These are phyloP conservation scores for Notamacropus eugenii DNA, from an alignment of 2,797 vertebrate genomes.

Conservation along the genomic window DNA sequence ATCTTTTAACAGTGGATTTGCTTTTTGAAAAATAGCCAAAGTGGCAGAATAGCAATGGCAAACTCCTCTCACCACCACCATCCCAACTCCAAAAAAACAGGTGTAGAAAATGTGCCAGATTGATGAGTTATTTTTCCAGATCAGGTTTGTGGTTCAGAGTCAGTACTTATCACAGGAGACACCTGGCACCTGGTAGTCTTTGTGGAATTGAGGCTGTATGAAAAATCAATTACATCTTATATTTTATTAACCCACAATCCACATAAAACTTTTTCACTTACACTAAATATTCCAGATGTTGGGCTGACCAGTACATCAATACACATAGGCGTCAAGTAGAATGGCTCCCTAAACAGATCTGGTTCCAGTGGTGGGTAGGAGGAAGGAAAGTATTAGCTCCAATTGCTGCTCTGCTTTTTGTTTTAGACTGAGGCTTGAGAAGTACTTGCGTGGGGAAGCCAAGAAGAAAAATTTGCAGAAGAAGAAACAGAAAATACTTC, in stretches of 20 bases:
- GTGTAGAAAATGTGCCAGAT: background rate
- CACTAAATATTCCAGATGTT: background rate
- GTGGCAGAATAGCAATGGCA: background rate
- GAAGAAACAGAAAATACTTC: slow-evolving; percentile 79
- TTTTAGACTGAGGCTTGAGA: slow-evolving; percentile 91
- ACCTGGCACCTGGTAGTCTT: background rate
- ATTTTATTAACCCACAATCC: background rate
- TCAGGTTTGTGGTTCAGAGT: background rate
- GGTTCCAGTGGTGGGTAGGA: background rate
- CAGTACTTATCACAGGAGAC: background rate
- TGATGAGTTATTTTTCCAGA: background rate
- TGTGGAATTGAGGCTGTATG: background rate
- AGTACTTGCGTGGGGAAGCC: slow-evolving; percentile 79
- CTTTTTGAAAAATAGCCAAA: background rate
- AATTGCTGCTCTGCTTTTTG: slow-evolving; percentile 60
- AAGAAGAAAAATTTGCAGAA: slow-evolving; percentile 81
- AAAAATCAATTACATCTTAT: background rate
- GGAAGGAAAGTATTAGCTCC: background rate
- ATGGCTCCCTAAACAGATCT: background rate
- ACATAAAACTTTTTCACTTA: background rate
- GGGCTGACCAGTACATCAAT: background rate
- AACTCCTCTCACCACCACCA: background rate
- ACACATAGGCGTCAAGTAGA: background rate
- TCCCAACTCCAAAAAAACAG: background rate
- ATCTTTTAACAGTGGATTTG: background rate